Percentiles rank a stretch among this genome's conserved stretches.
These are phyloP conservation scores for Drosophila kanekoi DNA, from an alignment of 2,888 invertebrate species.

Conservation along the genomic window DNA sequence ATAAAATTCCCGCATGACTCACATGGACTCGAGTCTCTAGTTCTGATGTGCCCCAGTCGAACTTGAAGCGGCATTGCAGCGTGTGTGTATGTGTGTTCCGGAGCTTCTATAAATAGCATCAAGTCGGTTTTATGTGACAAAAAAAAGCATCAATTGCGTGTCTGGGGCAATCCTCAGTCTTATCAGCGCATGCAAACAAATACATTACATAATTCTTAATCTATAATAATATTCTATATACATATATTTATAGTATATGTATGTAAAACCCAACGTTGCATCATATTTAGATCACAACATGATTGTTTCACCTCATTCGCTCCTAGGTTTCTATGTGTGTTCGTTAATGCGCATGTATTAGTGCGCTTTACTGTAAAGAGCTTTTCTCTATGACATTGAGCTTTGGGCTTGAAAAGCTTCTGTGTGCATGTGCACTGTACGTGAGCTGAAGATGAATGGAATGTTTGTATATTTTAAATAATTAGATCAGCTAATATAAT, in stretches of 20 bases:
- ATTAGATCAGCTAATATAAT: not conserved
- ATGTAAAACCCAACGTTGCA: constrained; percentile 15
- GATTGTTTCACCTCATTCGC: constrained; percentile 15
- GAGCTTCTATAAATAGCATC: constrained; percentile 32
- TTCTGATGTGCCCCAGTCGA: constrained; percentile 17
- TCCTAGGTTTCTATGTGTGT: constrained; percentile 2
- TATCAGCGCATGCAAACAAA: constrained; percentile 19
- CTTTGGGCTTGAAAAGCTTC: constrained; percentile 6
- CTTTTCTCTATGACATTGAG: constrained; percentile 15
- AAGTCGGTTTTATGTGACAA: constrained; percentile 27
- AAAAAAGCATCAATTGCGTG: constrained; percentile 9
- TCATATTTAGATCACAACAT: constrained; percentile 12
- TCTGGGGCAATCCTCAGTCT: constrained; percentile 33
- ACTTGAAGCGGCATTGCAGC: constrained; percentile 21
- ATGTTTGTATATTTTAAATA: not conserved
- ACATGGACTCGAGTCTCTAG: constrained; percentile 25
- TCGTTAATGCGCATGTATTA: not conserved
- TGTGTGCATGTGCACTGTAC: not conserved
- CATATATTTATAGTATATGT: not conserved
- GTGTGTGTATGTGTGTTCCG: not conserved
- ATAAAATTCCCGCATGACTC: constrained; percentile 53
- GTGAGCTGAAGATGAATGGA: not conserved
- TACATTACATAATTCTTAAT: not conserved
- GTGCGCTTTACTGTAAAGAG: not conserved
- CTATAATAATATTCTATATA: not conserved